These are phyloP conservation scores for Camponotus vicinus DNA, from an alignment of 1,140 invertebrate genomes.

Conservation along the genomic window DNA sequence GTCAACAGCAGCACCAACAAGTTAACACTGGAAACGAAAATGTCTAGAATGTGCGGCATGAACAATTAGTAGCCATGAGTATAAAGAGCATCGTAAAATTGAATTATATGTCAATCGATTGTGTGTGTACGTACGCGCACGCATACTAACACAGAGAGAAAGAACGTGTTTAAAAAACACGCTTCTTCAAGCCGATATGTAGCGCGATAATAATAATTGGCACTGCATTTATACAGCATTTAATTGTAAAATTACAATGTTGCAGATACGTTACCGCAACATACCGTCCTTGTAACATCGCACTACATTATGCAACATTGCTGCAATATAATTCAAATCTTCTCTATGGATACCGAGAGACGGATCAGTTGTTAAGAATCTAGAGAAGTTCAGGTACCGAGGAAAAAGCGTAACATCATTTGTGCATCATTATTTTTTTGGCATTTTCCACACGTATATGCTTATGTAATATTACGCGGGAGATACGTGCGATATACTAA, in stretches of 20 bases:
- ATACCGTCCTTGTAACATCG: neutral
- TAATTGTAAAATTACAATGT: neutral
- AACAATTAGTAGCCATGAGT: conserved; percentile 65
- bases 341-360: neutral
- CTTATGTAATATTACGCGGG: neutral
- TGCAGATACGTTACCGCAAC: neutral
- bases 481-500: too few relatives aligned
- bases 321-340: neutral
- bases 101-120: conserved; percentile 21
- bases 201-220: conserved; percentile 12
- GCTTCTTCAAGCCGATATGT: neutral
- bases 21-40: conserved; percentile 85
- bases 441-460: neutral
- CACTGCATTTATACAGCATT: neutral
- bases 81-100: conserved; percentile 52
- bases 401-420: conserved; percentile 32
- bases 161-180: neutral
- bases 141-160: neutral
- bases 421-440: conserved; percentile 17
- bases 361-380: conserved; percentile 4
- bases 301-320: neutral
- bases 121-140: conserved; percentile 52
- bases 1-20: conserved; percentile 86
- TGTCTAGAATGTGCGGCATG: conserved; percentile 81
- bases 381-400: conserved; percentile 42